Percentiles rank a stretch among this genome's conserved stretches.
phyloP scores from a whole-genome alignment of 2,888 invertebrate species.

The Caenorhabditis doughertyi region DNA sequence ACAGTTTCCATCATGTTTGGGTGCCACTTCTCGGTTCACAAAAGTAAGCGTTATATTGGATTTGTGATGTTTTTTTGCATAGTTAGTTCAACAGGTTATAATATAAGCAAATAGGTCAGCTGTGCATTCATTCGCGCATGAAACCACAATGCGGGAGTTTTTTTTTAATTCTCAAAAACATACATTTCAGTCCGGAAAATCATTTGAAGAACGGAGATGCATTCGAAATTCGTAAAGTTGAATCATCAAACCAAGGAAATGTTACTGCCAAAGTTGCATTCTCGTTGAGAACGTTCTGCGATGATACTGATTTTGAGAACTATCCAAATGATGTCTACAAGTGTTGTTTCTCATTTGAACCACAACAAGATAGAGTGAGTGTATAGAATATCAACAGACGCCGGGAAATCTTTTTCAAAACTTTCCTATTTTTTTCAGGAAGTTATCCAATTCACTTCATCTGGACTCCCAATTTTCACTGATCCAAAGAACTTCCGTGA shows the following conservation, averaged over 20 bases:
- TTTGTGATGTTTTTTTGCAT: too few relatives aligned
- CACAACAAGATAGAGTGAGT: constrained; percentile 74
- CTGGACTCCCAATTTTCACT: constrained; percentile 81
- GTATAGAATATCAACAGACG: too few relatives aligned
- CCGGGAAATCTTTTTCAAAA: neutral
- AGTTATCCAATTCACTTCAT: constrained; percentile 78
- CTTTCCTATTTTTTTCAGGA: constrained; percentile 66
- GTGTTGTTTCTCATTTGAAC: constrained; percentile 81
- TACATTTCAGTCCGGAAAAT: constrained; percentile 76
- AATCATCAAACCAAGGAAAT: constrained; percentile 78
- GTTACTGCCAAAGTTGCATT: constrained; percentile 81
- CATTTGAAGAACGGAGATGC: constrained; percentile 81
- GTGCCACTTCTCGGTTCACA: constrained; percentile 79
- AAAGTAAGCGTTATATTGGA: too few relatives aligned
- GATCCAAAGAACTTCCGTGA: constrained; percentile 82
- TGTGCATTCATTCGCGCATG: constrained; percentile 23
- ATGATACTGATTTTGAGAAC: constrained; percentile 81
- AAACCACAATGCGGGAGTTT: neutral
- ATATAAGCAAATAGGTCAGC: constrained; percentile 41
- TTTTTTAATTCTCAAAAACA: neutral
- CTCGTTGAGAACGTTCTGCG: constrained; percentile 81
- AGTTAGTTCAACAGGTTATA: constrained; percentile 17
- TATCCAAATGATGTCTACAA: constrained; percentile 82
- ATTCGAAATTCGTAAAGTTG: constrained; percentile 80
- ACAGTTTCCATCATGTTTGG: constrained; percentile 81